Base-by-base conservation (phyloP, 2,888 invertebrate species). In the Diarsia rubi region DNA sequence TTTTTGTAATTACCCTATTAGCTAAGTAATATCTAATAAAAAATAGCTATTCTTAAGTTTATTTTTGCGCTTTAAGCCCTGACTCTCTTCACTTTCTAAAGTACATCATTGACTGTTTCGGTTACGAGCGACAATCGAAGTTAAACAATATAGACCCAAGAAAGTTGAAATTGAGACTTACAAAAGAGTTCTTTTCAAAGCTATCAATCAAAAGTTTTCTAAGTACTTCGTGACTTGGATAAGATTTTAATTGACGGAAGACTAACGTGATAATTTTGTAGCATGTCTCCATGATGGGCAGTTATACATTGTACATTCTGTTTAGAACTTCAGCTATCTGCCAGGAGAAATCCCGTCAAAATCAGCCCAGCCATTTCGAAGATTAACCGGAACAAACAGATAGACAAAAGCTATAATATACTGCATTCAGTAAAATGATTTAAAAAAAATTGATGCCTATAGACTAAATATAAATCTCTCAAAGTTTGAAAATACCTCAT, bases 151-250 rank as follows among this genome's bases (percentile, higher is more conserved):
- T 60, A 14, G 19, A 45, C 8, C 2, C 16, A 68, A 69, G 77
- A 71, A 77, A 85, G 37, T 85, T 66, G 27, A 59, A 63, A 82
- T 77, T 77, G 69, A 63, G 62, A 69, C 62, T 67, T 67, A 5
- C 44, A 42, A 44, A 70, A 75, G 60, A 76, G 75, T 71, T 54
- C 21, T 37, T 76, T 76, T 59, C 31, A 24, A 82, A 77, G 47
- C 67, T 82, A 73, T 77, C 63, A 82, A 77, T 82, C 69, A 64
- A 72, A 81, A 82, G 37, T 82, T 82, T 69, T n/a, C 14, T 31
- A 69, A 63, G 45, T 54, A 81, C 31, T 42, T n/a, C 1, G 54
- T n/a, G 54, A 49, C 54, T 73, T 67, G 14, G 42, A 70, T 62
- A 21, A 64, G 64, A 16, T 60, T 68, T 73, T 16, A 57, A 68